Evolutionary conservation across 2,797 vertebrate genomes (phyloP).

Genomic region (Crenuchus spilurus): DNA sequence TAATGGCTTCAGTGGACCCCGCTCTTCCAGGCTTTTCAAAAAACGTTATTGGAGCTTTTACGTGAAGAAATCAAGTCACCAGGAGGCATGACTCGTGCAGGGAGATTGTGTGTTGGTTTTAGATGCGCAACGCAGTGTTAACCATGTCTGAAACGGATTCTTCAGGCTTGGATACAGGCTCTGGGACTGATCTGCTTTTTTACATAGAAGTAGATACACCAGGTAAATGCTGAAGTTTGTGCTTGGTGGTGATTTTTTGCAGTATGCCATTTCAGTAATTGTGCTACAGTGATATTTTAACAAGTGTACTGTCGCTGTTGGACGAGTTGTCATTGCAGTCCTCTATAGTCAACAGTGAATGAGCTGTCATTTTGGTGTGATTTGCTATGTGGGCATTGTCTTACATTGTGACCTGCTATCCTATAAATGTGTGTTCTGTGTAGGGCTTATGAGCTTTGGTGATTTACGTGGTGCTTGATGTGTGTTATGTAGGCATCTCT

Average conservation of each 20-base stretch:
- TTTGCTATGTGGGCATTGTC: too few species aligned
- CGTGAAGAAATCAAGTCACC: constrained; percentile 76
- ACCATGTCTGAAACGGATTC: constrained; percentile 82
- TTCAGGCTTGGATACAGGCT: constrained; percentile 75
- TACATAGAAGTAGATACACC: constrained; percentile 84
- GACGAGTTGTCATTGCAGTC: neutral
- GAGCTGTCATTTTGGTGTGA: neutral
- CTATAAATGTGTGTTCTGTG: neutral
- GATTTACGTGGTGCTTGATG: neutral
- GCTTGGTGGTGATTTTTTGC: neutral
- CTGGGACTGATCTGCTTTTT: constrained; percentile 82
- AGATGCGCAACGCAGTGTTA: constrained; percentile 80
- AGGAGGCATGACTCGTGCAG: constrained; percentile 71
- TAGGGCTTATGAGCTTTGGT: neutral
- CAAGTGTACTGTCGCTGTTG: neutral
- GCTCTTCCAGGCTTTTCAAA: constrained; percentile 85
- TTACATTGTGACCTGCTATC: too few species aligned
- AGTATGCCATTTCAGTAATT: too few species aligned
- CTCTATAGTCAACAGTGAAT: neutral
- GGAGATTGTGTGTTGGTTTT: constrained; percentile 14
- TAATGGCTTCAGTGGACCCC: constrained; percentile 89
- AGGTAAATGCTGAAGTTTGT: constrained; percentile 65
- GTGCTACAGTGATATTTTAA: neutral
- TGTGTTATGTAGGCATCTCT: neutral
- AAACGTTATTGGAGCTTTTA: constrained; percentile 77